A percentile compares a stretch with the other conserved stretches of the same genome.
These are phyloP conservation scores for Epinotia demarniana DNA, from an alignment of 2,888 invertebrate genomes.

Conservation along the genomic window DNA sequence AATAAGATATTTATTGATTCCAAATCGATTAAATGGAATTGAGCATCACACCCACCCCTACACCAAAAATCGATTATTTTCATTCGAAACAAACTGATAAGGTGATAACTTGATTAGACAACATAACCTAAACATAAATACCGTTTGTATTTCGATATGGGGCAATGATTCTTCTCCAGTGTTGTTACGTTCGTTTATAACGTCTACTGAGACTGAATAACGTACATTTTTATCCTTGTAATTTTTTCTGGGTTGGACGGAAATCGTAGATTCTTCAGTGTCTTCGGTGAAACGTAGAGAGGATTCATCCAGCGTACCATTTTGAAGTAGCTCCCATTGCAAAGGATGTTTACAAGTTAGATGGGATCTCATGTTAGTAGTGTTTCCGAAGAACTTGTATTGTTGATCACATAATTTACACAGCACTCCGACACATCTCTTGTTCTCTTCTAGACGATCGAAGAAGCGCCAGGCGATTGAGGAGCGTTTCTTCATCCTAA, in stretches of 20 bases:
- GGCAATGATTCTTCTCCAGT: slow-evolving; percentile 62
- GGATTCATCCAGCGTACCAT: slow-evolving; percentile 67
- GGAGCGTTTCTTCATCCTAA: slow-evolving; percentile 75
- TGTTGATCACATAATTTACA: slow-evolving; percentile 79
- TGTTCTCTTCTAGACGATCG: slow-evolving; percentile 70
- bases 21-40: slow-evolving; percentile 30
- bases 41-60: slow-evolving; percentile 21
- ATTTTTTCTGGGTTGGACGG: slow-evolving; percentile 31
- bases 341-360: slow-evolving; percentile 77
- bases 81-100: slow-evolving; percentile 42
- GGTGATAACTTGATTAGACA: slow-evolving; percentile 51
- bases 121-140: slow-evolving; percentile 64
- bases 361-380: slow-evolving; percentile 76
- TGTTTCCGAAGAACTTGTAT: slow-evolving; percentile 80
- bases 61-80: slow-evolving; percentile 49
- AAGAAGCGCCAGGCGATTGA: slow-evolving; percentile 79
- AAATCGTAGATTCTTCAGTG: slow-evolving; percentile 23
- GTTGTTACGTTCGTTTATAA: slow-evolving; percentile 59
- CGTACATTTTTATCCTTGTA: slow-evolving; percentile 73
- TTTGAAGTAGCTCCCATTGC: slow-evolving; percentile 77
- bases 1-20: slow-evolving; percentile 23
- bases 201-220: slow-evolving; percentile 71
- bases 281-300: slow-evolving; percentile 53
- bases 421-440: slow-evolving; percentile 72
- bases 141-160: slow-evolving; percentile 74